Evolutionary conservation across 1,140 invertebrate species (phyloP), one percentile per base, ranked within the genome.

Genomic region (Heliothis virescens): DNA sequence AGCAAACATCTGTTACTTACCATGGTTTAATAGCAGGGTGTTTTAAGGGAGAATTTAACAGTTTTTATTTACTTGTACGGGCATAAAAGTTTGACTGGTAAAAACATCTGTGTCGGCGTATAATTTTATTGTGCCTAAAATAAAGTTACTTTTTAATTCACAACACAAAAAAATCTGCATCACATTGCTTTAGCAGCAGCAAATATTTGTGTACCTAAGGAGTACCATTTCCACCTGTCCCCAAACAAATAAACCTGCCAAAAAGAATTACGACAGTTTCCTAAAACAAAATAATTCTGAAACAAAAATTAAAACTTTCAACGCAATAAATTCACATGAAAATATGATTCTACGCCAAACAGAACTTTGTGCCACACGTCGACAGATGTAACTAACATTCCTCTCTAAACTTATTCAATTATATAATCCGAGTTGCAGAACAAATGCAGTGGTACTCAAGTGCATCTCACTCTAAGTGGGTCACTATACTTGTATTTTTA

Each of bases 401-500:
- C 63, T 65, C 29, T 18, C 41, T 48, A 65, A 65, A 65, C 63
- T 65, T 65, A 65, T 41, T n/a, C 63, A 48, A 65, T 65, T 65
- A 65, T 9, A 65, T 48, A 65, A 48, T 21, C 29, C 62, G 11
- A 16, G n/a, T 16, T 65, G 41, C 41, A 65, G 41, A 65, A 65
- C 41, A 41, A 48, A 63, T 59, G 59, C 73, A 63, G 10, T 10
- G 29, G 13, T 1, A 18, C 15, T 47, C 5, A 29, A 62, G 3
- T 34, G 34, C 72, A 62, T 62, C 60, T 50, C 48, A 29, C 9
- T 52, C 2, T 16, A 76, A 52, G 47, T 76, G 26, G 73, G 73
- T 65, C 73, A 53, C 59, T 21, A 18, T 76, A 21, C 48, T 60
- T 52, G 73, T 76, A 76, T 76, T 76, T 76, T 76, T 76, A 65